Base-by-base conservation (phyloP, 2,888 invertebrate genomes). In the Athetis lepigone region DNA sequence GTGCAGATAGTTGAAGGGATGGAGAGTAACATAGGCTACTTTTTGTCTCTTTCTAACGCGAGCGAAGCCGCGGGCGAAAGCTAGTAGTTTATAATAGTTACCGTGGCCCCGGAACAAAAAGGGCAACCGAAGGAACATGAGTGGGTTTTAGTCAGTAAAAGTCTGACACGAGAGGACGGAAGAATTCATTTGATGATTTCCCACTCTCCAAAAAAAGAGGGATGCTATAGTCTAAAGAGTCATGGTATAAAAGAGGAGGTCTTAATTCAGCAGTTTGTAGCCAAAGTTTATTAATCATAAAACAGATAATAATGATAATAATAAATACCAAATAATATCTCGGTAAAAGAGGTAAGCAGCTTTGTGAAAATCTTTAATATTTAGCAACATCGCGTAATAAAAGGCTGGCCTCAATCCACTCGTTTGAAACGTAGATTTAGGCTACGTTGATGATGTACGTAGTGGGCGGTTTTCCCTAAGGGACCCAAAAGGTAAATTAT, bases 401-500 rank as follows among this genome's bases (percentile, higher is more conserved):
- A 59, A 39, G 19, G 27, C 27, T 51, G 61, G 36, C 61, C 36
- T 67, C 40, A 69, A 69, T 47, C 16, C 47, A 69, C 62, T 47
- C 62, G 16, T 52, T 61, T 69, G 37, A 49, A 40, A 42, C 52
- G 62, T 47, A 67, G 13, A 52, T 62, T 68, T 60, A 45, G 49
- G 60, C 49, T 33, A 39, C 21, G 43, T 68, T 67, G 49, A 60
- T 66, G 59, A 68, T 59, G 49, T 50, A 67, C 25, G 21, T 42
- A 47, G 27, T 36, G 4, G 51, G 33, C 25, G 9, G 51, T 52
- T 69, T 61, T 61, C 62, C 52, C 69, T 42, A n/a, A 69, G 70
- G 50, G 67, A 42, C 62, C 47, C 62, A 42, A 69, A 64, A 61
- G 69, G 69, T 69, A 69, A 67, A 69, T 66, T 67, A 61, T 67